Conservation (phyloP, 92 coral and sea anemone genomes). For the Heteractis magnifica region DNA sequence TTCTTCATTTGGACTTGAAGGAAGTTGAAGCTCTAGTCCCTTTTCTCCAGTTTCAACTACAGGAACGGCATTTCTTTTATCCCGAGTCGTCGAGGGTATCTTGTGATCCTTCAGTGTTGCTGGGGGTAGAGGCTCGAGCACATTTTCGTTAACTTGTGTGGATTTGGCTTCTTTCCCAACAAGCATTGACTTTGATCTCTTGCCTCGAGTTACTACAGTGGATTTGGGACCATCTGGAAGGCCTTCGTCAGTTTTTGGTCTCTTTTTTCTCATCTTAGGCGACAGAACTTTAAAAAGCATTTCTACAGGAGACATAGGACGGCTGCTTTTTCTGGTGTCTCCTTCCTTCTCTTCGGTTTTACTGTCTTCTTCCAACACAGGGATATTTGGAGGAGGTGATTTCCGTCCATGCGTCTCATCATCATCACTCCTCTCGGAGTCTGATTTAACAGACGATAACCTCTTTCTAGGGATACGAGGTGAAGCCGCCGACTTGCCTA, state of each 20-base stretch:
- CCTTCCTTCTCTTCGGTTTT: slow-evolving; percentile 13
- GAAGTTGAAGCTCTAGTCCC: slow-evolving; percentile 55
- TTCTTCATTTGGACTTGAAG: neutral
- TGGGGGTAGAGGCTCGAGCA: slow-evolving; percentile 57
- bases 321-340: slow-evolving; percentile 32
- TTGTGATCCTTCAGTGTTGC: slow-evolving; percentile 47
- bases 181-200: slow-evolving; percentile 65
- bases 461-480: slow-evolving; percentile 37
- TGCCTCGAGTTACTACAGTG: slow-evolving; percentile 31
- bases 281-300: slow-evolving; percentile 73
- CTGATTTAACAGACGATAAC: slow-evolving; percentile 43
- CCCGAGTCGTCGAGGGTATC: slow-evolving; percentile 40
- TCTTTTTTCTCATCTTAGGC: slow-evolving; percentile 66
- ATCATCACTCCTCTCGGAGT: slow-evolving; percentile 28
- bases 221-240: slow-evolving; percentile 30
- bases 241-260: slow-evolving; percentile 84
- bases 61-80: slow-evolving; percentile 79
- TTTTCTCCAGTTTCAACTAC: slow-evolving; percentile 75
- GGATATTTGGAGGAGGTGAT: slow-evolving; percentile 5
- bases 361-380: slow-evolving; percentile 8
- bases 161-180: slow-evolving; percentile 70
- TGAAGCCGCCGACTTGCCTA: slow-evolving; percentile 63
- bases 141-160: slow-evolving; percentile 27
- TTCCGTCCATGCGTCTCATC: slow-evolving; percentile 13
- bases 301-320: slow-evolving; percentile 83